Conservation (phyloP, 2,113 vertebrate genomes). For the Furnarius figulus region DNA sequence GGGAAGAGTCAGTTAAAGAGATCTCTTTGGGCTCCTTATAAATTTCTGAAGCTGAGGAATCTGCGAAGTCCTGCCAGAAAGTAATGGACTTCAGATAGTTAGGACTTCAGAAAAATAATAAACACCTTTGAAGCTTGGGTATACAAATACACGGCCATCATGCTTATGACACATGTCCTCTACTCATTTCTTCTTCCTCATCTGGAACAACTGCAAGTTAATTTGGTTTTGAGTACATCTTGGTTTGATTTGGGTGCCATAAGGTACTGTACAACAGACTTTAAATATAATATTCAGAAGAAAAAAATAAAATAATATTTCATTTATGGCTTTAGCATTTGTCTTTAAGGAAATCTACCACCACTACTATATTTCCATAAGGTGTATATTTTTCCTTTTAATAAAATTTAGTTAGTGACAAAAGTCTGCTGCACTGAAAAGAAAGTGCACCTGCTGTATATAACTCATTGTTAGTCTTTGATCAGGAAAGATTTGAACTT, state of each 20-base stretch:
- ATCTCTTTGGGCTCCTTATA: not conserved
- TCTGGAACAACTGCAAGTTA: not conserved
- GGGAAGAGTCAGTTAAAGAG: not conserved
- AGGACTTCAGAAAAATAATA: not conserved
- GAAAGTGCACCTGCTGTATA: not conserved
- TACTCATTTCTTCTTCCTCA: not conserved
- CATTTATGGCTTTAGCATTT: not conserved
- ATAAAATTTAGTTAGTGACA: not conserved
- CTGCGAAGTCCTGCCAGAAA: not conserved
- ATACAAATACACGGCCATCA: not conserved
- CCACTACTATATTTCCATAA: not conserved
- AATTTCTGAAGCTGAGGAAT: not conserved
- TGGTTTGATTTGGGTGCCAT: not conserved
- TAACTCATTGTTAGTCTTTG: not conserved
- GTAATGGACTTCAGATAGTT: not conserved
- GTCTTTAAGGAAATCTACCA: not conserved
- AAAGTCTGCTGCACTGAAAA: not conserved
- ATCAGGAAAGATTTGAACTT: not conserved
- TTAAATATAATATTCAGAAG: not conserved
- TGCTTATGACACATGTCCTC: not conserved
- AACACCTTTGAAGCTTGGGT: not conserved
- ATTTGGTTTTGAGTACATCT: not conserved
- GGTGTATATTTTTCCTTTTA: not conserved
- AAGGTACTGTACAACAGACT: not conserved
- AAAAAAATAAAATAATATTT: not conserved